phyloP scores from a whole-genome alignment of 2,113 vertebrate species.

The Sturnus vulgaris region DNA sequence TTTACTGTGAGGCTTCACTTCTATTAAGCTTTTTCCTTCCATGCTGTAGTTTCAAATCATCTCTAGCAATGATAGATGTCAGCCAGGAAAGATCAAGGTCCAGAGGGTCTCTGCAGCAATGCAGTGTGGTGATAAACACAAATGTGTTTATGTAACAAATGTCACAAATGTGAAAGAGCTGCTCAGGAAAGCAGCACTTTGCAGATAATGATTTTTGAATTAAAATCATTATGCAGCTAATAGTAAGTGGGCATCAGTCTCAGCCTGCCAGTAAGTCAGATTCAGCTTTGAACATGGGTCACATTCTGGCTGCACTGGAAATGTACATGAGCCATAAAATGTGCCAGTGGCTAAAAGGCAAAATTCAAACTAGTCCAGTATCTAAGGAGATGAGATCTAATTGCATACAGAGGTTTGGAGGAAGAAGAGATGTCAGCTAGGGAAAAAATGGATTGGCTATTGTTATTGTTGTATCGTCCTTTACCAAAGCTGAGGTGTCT shows the following conservation, averaged over 20 bases:
- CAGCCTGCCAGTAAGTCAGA: background rate
- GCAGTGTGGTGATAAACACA: background rate
- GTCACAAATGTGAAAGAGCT: background rate
- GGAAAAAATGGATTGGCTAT: background rate
- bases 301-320: background rate
- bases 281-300: background rate
- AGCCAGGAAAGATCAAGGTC: fast-evolving
- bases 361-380: background rate
- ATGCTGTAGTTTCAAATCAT: background rate
- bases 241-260: background rate
- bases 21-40: background rate
- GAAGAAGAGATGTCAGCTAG: background rate
- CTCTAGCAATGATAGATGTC: background rate
- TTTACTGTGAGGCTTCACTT: background rate
- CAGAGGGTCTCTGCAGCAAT: background rate
- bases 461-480: too few relatives aligned
- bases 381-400: background rate
- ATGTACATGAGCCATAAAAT: background rate
- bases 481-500: background rate
- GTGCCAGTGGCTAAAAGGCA: background rate
- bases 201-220: background rate
- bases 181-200: background rate
- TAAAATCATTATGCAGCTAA: background rate
- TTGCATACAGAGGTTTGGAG: background rate
- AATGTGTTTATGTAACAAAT: too few relatives aligned